Percentiles rank a stretch among this genome's conserved stretches.
These are phyloP conservation scores for Sebastes glaucus DNA, from an alignment of 2,797 vertebrate species.

Conservation along the genomic window DNA sequence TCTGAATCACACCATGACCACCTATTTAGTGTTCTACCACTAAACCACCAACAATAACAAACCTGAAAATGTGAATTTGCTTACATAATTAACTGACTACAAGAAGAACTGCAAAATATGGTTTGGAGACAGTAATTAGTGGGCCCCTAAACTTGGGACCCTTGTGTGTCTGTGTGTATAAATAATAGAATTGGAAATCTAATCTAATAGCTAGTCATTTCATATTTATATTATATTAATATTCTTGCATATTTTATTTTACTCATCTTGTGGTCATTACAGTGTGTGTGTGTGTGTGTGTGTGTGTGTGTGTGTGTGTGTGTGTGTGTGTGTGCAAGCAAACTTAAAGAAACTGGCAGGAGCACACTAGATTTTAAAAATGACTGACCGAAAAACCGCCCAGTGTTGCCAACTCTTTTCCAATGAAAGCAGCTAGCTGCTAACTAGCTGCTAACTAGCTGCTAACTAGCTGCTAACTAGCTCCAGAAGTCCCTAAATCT, in stretches of 20 bases:
- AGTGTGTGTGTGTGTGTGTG: neutral
- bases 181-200: neutral
- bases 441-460: too few relatives aligned
- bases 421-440: too few relatives aligned
- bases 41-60: constrained; percentile 54
- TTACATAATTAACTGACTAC: constrained; percentile 8
- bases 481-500: too few relatives aligned
- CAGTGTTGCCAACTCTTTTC: too few relatives aligned
- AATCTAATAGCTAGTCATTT: neutral
- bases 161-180: neutral
- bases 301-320: neutral
- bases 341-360: neutral
- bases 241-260: neutral
- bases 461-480: too few relatives aligned
- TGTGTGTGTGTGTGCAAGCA: neutral
- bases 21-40: constrained; percentile 9
- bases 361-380: too few relatives aligned
- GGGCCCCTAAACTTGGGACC: neutral
- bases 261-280: neutral
- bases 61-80: constrained; percentile 19
- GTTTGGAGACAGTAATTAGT: constrained; percentile 32
- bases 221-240: neutral
- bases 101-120: constrained; percentile 10
- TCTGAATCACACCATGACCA: constrained; percentile 53
- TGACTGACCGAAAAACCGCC: too few relatives aligned